These are phyloP conservation scores for Synanceia verrucosa DNA, from an alignment of 2,797 vertebrate species.

Conservation along the genomic window DNA sequence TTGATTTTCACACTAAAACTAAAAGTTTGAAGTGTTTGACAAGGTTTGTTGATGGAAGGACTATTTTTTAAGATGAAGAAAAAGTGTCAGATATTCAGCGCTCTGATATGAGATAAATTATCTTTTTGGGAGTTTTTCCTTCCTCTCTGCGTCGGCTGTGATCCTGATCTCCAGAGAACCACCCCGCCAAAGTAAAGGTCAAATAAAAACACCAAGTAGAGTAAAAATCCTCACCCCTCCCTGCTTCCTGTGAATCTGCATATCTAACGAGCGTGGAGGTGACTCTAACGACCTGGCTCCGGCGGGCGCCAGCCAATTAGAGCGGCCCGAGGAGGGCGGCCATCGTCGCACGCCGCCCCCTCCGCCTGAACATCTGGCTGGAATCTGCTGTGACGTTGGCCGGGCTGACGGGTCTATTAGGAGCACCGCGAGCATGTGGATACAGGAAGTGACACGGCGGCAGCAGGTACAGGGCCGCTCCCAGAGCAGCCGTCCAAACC, in stretches of 20 bases:
- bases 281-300: conserved; percentile 47
- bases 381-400: conserved; percentile 35
- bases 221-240: neutral
- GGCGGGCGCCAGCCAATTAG: conserved; percentile 54
- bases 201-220: conserved; percentile 13
- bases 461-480: conserved; percentile 46
- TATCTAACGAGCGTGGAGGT: conserved; percentile 66
- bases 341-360: conserved; percentile 1
- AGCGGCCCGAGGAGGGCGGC: conserved; percentile 21
- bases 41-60: too few species aligned
- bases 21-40: too few species aligned
- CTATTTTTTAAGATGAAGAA: too few species aligned
- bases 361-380: conserved; percentile 48
- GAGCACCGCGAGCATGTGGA: neutral
- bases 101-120: too few species aligned
- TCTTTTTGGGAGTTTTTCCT: too few species aligned
- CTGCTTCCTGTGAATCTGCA: conserved; percentile 44
- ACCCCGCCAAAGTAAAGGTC: conserved; percentile 24
- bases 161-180: neutral
- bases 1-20: too few species aligned
- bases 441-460: conserved; percentile 50
- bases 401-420: conserved; percentile 49
- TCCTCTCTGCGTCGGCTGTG: too few species aligned
- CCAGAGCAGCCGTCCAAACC: conserved; percentile 31
- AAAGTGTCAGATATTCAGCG: too few species aligned